Conservation (phyloP, 2,797 vertebrate genomes). For the Hydrophis major region DNA sequence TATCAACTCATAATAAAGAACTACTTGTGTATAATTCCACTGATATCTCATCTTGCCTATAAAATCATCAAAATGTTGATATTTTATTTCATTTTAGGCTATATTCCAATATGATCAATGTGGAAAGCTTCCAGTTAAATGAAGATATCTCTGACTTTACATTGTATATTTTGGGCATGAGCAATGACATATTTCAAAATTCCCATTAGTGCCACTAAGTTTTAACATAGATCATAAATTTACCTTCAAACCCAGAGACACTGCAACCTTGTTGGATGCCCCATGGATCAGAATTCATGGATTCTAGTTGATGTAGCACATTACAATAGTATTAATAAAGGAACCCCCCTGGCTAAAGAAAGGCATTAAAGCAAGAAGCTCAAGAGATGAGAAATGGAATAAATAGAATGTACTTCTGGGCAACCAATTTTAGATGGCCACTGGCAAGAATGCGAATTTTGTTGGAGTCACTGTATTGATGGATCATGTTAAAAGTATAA, state of each 20-base stretch:
- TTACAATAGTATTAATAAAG: constrained; percentile 9
- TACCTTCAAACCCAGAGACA: neutral
- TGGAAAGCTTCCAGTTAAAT: neutral
- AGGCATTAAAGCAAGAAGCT: constrained; percentile 5
- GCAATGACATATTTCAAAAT: constrained; percentile 22
- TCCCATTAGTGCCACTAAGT: neutral
- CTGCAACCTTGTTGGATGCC: neutral
- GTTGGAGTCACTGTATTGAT: neutral
- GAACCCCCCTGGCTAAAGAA: neutral
- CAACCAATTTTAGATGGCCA: constrained; percentile 26
- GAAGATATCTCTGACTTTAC: neutral
- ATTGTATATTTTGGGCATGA: neutral
- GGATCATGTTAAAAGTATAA: constrained; percentile 18
- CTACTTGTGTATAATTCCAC: neutral
- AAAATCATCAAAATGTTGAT: neutral
- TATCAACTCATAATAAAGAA: neutral
- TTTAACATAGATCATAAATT: neutral
- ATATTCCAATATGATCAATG: neutral
- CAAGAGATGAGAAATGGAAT: constrained; percentile 14
- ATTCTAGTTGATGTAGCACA: constrained; percentile 3
- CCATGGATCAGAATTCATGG: neutral
- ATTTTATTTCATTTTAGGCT: neutral
- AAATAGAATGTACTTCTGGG: neutral
- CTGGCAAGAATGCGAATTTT: constrained; percentile 6
- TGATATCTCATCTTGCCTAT: neutral